A percentile compares a stretch with the other conserved stretches of the same genome.
phyloP scores from a whole-genome alignment of 2,113 vertebrate species.

The Macquaria ambigua region DNA sequence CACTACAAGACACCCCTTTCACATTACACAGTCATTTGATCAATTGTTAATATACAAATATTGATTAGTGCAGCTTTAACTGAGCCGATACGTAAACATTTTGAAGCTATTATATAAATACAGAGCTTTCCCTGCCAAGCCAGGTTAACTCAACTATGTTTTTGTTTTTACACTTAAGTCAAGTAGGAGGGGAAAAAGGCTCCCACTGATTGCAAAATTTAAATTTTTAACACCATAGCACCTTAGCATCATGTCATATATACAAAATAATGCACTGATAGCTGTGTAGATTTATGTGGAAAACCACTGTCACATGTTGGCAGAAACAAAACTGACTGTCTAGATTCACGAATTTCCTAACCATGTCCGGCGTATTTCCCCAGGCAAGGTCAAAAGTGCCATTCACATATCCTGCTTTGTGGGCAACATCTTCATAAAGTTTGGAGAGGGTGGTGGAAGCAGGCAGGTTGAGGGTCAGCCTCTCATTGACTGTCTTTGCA shows the following conservation, averaged over 20 bases:
- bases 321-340: not conserved
- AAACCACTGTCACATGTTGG: not conserved
- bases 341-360: conserved; percentile 68
- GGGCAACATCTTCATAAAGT: conserved; percentile 92
- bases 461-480: conserved; percentile 94
- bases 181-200: not conserved
- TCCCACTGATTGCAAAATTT: not conserved
- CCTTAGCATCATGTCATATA: too few relatives aligned
- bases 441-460: conserved; percentile 92
- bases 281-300: not conserved
- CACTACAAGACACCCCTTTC: not conserved
- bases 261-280: not conserved
- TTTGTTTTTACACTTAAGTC: not conserved
- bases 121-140: not conserved
- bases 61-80: not conserved
- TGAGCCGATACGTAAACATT: not conserved
- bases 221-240: not conserved
- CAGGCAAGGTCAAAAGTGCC: conserved; percentile 93
- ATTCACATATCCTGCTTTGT: conserved; percentile 93
- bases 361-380: conserved; percentile 86
- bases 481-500: conserved; percentile 91
- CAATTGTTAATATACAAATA: not conserved
- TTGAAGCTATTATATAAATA: not conserved
- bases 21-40: not conserved
- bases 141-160: not conserved